Evolutionary conservation across 2,113 vertebrate genomes (phyloP).

Genomic region (Sitta europaea): DNA sequence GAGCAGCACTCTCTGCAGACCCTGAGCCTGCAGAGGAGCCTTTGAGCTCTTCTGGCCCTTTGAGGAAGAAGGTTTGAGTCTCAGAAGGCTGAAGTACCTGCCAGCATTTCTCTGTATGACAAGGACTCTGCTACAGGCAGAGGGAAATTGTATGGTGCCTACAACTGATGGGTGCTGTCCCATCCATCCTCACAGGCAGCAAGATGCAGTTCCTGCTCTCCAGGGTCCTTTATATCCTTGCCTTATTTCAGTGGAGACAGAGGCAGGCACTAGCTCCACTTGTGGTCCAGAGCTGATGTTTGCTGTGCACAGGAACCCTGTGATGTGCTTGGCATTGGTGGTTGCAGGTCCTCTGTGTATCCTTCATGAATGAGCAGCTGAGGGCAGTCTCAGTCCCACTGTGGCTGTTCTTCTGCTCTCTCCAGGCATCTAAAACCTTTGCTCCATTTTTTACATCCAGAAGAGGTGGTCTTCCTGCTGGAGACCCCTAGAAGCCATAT

Average conservation of each 20-base stretch:
- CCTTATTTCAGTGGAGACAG: not conserved
- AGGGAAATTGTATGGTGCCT: not conserved
- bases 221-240: not conserved
- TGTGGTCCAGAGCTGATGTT: not conserved
- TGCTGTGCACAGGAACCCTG: not conserved
- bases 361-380: accelerated
- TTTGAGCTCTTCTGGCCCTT: not conserved
- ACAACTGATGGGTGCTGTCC: not conserved
- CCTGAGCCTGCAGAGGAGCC: not conserved
- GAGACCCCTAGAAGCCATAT: not conserved
- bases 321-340: accelerated
- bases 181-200: not conserved
- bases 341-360: not conserved
- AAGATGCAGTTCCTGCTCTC: not conserved
- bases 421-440: not conserved
- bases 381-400: not conserved
- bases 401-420: accelerated
- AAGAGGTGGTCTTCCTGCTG: not conserved
- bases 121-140: not conserved
- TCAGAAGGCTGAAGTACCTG: not conserved
- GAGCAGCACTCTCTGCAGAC: not conserved
- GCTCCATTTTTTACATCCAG: not conserved
- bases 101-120: not conserved
- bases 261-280: not conserved
- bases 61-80: not conserved